These are phyloP conservation scores for Parnassius orleans DNA, from an alignment of 2,888 invertebrate genomes.

Conservation along the genomic window DNA sequence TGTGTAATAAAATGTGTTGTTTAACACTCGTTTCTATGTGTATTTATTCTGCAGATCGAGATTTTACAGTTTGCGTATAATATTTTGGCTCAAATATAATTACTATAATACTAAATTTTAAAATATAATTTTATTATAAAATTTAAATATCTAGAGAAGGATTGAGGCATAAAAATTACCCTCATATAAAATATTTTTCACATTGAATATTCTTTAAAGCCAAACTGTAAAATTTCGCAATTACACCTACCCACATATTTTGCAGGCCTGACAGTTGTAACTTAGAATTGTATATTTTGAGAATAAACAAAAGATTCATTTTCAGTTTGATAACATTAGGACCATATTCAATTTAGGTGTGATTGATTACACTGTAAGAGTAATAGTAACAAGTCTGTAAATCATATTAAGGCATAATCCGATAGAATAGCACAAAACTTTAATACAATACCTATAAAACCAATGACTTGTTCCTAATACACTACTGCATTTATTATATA, in stretches of 20 bases:
- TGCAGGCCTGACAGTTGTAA: not conserved
- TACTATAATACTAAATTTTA: too few species aligned
- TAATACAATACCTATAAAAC: not conserved
- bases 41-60: conserved; percentile 19
- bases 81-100: not conserved
- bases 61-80: conserved; percentile 22
- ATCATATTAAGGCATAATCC: not conserved
- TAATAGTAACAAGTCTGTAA: conserved; percentile 15
- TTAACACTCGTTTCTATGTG: conserved; percentile 11
- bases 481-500: conserved; percentile 1
- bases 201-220: too few species aligned
- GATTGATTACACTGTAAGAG: conserved; percentile 3
- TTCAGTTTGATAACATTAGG: not conserved
- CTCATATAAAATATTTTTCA: too few species aligned
- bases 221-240: conserved; percentile 21
- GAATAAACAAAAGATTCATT: not conserved
- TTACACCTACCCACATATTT: not conserved
- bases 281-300: not conserved
- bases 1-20: not conserved
- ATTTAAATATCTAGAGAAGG: too few species aligned
- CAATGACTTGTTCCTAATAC: conserved; percentile 18
- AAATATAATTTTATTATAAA: not conserved
- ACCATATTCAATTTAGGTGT: not conserved
- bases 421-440: not conserved
- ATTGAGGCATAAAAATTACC: too few species aligned